Conservation (phyloP, 1,140 invertebrate species). For the Drosophila azteca region DNA sequence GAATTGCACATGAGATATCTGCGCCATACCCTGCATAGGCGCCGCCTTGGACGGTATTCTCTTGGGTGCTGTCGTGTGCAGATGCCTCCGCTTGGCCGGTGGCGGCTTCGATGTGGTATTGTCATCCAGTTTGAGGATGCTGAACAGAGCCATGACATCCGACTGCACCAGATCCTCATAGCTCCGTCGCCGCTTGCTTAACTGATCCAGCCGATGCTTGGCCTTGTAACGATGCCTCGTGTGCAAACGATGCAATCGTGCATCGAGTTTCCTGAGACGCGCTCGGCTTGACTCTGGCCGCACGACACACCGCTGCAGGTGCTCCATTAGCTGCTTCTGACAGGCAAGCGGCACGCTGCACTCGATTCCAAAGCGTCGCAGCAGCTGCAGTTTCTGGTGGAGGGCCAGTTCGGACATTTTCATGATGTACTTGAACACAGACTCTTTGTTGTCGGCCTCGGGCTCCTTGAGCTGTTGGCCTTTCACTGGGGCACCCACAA, state of each 20-base stretch:
- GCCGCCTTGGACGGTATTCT: background rate
- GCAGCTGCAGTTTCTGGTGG: constrained; percentile 73
- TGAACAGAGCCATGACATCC: constrained; percentile 66
- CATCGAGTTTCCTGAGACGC: constrained; percentile 36
- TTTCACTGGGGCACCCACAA: constrained; percentile 30
- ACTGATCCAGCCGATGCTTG: constrained; percentile 58
- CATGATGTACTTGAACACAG: constrained; percentile 65
- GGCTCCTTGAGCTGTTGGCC: constrained; percentile 2
- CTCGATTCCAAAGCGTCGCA: constrained; percentile 68
- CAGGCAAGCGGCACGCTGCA: constrained; percentile 43
- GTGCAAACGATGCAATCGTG: constrained; percentile 41
- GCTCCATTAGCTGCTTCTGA: constrained; percentile 20
- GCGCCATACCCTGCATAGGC: constrained; percentile 64
- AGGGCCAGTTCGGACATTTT: constrained; percentile 72
- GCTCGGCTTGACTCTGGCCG: background rate
- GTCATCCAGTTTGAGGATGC: constrained; percentile 58
- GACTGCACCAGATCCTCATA: constrained; percentile 48
- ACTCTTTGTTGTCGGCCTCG: constrained; percentile 33
- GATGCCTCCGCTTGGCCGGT: background rate
- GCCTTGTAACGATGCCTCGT: constrained; percentile 69
- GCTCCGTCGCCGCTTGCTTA: constrained; percentile 34
- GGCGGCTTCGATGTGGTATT: constrained; percentile 29
- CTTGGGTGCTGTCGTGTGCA: background rate
- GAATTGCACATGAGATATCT: constrained; percentile 85
- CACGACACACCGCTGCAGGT: constrained; percentile 33